phyloP scores from a whole-genome alignment of 2,797 vertebrate genomes.

The Dipus sagitta region DNA sequence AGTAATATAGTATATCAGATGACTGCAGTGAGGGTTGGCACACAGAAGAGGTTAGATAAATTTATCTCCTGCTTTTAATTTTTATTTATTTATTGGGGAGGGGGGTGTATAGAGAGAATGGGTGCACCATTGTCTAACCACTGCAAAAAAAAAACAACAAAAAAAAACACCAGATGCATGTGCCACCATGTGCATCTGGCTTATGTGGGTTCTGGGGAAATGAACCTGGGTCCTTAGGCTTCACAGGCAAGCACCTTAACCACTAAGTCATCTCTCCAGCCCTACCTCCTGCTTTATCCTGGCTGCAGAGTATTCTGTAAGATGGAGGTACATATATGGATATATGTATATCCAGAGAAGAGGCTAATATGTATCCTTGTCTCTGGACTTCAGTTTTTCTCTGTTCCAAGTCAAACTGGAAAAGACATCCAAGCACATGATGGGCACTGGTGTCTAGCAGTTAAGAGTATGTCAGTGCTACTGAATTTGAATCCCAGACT shows the following conservation, averaged over 20 bases:
- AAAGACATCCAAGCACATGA: neutral
- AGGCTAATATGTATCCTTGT: neutral
- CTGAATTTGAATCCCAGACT: too few species aligned
- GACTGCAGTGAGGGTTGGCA: constrained; percentile 22
- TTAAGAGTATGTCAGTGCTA: neutral
- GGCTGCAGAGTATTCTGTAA: neutral
- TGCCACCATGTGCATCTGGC: too few species aligned
- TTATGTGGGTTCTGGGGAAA: too few species aligned
- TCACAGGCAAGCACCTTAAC: too few species aligned
- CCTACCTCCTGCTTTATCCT: neutral
- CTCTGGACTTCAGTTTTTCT: neutral
- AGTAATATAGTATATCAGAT: neutral
- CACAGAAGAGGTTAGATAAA: neutral
- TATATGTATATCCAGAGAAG: too few species aligned
- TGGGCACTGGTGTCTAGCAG: neutral
- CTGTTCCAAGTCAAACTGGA: neutral
- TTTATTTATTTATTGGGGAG: too few species aligned
- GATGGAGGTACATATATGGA: neutral
- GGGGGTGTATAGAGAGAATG: too few species aligned
- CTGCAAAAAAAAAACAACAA: too few species aligned
- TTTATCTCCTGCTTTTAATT: neutral
- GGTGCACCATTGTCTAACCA: too few species aligned
- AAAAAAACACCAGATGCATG: too few species aligned
- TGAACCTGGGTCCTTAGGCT: too few species aligned
- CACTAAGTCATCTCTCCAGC: too few species aligned